Conservation (phyloP, 2,113 vertebrate genomes). For the Malaclemys terrapin region DNA sequence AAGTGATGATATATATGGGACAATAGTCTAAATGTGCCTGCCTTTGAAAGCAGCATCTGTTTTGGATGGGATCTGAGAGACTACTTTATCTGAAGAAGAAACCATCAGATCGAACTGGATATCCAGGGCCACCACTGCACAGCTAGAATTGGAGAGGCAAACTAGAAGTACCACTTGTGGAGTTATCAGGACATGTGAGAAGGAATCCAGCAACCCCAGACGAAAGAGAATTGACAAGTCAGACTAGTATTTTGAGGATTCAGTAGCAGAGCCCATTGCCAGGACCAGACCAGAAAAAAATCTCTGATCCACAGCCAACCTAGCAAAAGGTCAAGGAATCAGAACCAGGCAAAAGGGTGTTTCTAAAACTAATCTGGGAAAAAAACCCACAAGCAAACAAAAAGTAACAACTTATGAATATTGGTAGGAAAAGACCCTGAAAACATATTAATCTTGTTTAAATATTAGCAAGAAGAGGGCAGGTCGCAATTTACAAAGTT, state of each 20-base stretch:
- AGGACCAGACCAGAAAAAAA: background rate
- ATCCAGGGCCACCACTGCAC: background rate
- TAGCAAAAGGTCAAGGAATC: background rate
- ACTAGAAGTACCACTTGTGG: background rate
- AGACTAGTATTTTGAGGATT: background rate
- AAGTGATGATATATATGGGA: background rate
- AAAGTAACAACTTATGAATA: background rate
- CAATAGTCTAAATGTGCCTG: background rate
- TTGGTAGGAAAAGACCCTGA: background rate
- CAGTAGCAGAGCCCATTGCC: background rate
- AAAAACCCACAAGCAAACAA: background rate
- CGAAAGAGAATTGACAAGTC: background rate
- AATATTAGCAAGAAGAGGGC: background rate
- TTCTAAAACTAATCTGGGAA: background rate
- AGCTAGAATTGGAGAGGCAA: background rate
- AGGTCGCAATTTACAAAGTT: background rate
- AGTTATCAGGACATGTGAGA: background rate
- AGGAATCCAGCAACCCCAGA: background rate
- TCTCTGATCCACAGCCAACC: background rate
- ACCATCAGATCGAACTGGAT: background rate
- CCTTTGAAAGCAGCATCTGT: conserved; percentile 9
- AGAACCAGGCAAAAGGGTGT: background rate
- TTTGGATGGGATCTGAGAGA: conserved; percentile 13
- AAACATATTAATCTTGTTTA: background rate
- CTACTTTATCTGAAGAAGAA: conserved; percentile 37